phyloP scores from a whole-genome alignment of 2,797 vertebrate genomes.

The Lerista edwardsae region DNA sequence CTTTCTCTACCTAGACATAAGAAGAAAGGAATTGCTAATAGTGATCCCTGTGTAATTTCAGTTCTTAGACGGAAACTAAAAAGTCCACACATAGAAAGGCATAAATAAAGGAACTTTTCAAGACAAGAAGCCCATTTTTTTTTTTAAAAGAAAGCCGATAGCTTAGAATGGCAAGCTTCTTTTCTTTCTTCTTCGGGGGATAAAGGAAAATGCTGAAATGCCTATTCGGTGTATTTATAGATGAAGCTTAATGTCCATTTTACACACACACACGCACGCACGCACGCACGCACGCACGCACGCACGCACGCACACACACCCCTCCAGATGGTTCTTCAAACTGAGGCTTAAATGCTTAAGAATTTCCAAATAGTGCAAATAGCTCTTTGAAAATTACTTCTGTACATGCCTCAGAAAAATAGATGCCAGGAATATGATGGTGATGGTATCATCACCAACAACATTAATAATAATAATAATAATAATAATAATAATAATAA shows the following conservation, averaged over 20 bases:
- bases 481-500: neutral
- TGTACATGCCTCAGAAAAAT: conserved; percentile 68
- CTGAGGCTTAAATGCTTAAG: conserved; percentile 64
- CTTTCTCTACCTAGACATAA: conserved; percentile 5
- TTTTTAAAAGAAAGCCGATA: conserved; percentile 26
- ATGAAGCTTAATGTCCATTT: conserved; percentile 44
- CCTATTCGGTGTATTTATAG: conserved; percentile 29
- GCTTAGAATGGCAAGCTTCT: conserved; percentile 29
- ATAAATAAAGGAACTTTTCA: neutral
- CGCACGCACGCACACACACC: too few species aligned
- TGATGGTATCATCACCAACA: too few species aligned
- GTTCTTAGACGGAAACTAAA: conserved; percentile 1
- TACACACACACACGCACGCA: too few species aligned
- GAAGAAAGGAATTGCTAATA: neutral
- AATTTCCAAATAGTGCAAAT: conserved; percentile 65
- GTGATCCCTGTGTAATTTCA: neutral
- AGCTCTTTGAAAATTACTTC: conserved; percentile 74
- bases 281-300: too few species aligned
- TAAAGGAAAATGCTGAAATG: conserved; percentile 39
- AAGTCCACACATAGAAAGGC: neutral
- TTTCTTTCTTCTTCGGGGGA: conserved; percentile 21
- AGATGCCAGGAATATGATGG: conserved; percentile 69
- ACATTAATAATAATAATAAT: conserved; percentile 74
- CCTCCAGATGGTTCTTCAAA: conserved; percentile 61
- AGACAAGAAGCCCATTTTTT: conserved; percentile 1